Evolutionary conservation across 2,888 invertebrate genomes (phyloP), one percentile per base, ranked within the genome.

Genomic region (Parapristionchus giblindavisi): DNA sequence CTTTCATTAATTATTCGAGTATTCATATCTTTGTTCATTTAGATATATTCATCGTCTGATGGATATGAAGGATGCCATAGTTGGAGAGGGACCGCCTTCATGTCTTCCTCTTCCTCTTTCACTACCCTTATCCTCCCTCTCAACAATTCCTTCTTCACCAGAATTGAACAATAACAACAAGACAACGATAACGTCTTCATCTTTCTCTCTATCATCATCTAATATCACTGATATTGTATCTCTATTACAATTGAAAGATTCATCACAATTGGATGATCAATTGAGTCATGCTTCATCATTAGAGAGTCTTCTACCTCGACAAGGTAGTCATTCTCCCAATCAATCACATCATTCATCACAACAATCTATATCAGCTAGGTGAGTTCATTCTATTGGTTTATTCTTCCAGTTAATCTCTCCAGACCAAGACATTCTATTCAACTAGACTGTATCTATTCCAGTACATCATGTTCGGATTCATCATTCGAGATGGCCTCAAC

Each of bases 401-500:
- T n/a, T n/a, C n/a, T n/a, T n/a, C n/a, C n/a, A n/a, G n/a, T n/a
- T n/a, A n/a, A n/a, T n/a, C n/a, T n/a, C n/a, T n/a, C n/a, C n/a
- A n/a, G n/a, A n/a, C n/a, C n/a, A n/a, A n/a, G n/a, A n/a, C n/a
- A n/a, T n/a, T n/a, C n/a, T n/a, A n/a, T n/a, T n/a, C n/a, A n/a
- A n/a, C n/a, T n/a, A n/a, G n/a, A n/a, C n/a, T n/a, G n/a, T n/a
- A n/a, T 24, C 27, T 36, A 32, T 52, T 52, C 21, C 70, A 70
- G 58, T 11, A 85, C 85, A 14, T 83, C 85, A 1, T 85, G 85
- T 75, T 85, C 85, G 2, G 84, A 83, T 40, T 81, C 83, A 63
- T 84, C 84, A 21, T 85, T 85, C 75, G 85, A 85, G 75, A 83
- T 85, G 81, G 80, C 80, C 3, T 80, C 82, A n/a, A 75, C 78